phyloP scores from a whole-genome alignment of 2,888 invertebrate species.

The Diarsia brunnea region DNA sequence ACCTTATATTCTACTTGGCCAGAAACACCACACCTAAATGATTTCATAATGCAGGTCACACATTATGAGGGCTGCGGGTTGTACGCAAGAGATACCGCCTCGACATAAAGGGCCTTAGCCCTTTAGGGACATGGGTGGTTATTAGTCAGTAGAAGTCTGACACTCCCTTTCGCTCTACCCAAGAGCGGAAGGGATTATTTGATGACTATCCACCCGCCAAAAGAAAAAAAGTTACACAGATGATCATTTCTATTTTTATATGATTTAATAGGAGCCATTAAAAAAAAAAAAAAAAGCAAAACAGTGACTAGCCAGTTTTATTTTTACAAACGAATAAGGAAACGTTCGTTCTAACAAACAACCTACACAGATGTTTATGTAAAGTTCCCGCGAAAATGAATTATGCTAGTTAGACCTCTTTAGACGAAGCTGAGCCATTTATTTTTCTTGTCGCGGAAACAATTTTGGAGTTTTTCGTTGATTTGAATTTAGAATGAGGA shows the following conservation, averaged over 20 bases:
- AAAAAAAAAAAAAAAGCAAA: not conserved
- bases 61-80: no score
- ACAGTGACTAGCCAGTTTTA: conserved; percentile 1
- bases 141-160: no score
- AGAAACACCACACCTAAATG: not conserved
- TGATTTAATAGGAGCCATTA: not conserved
- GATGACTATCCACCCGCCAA: no score
- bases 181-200: no score
- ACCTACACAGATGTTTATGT: not conserved
- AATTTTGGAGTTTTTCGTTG: conserved; percentile 19
- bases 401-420: conserved; percentile 16
- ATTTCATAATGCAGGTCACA: not conserved
- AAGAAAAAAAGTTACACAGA: no score
- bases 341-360: conserved; percentile 12
- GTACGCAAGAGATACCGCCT: no score
- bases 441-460: conserved; percentile 45
- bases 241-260: not conserved
- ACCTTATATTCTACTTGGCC: not conserved
- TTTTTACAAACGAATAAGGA: conserved; percentile 4
- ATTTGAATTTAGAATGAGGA: conserved; percentile 33
- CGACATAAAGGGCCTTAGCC: no score
- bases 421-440: conserved; percentile 29
- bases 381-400: conserved; percentile 16
- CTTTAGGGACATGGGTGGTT: no score
- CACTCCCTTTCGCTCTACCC: no score